Conservation (phyloP, 2,888 invertebrate species). For the Isotomurus palustris region DNA sequence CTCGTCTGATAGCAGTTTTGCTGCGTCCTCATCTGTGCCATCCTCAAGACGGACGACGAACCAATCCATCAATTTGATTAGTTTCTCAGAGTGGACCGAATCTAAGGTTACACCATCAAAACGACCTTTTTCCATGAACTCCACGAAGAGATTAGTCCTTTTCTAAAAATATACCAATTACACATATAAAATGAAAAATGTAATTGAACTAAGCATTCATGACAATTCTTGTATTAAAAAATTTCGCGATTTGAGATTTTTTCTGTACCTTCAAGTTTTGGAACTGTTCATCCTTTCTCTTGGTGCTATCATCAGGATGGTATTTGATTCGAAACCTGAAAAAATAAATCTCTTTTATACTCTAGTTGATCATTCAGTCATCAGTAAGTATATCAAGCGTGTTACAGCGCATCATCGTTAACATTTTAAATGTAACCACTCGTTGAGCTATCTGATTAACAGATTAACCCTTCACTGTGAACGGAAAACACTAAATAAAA, state of each 20-base stretch:
- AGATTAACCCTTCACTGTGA: no score
- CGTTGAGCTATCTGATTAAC: no score
- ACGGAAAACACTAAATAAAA: no score
- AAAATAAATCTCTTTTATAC: no score
- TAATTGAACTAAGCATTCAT: not conserved
- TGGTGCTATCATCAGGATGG: conserved; percentile 92
- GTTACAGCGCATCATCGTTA: no score
- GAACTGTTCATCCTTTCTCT: conserved; percentile 80
- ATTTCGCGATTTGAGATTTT: not conserved
- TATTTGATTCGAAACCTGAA: conserved; percentile 98
- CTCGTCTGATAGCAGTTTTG: conserved; percentile 42
- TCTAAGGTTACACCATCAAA: conserved; percentile 78
- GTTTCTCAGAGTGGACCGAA: conserved; percentile 66
- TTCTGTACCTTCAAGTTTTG: conserved; percentile 66
- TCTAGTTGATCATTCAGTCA: no score
- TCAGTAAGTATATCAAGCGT: no score
- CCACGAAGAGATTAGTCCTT: conserved; percentile 82
- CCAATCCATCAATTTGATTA: conserved; percentile 86
- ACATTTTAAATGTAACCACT: no score
- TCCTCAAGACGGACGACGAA: conserved; percentile 96
- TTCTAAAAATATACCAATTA: conserved; percentile 56
- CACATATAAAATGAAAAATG: not conserved
- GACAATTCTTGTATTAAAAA: conserved; percentile 1
- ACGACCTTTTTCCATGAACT: conserved; percentile 68
- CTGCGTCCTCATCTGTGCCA: conserved; percentile 60